These are phyloP conservation scores for Isurus oxyrinchus DNA, from an alignment of 2,113 vertebrate species.

Conservation along the genomic window DNA sequence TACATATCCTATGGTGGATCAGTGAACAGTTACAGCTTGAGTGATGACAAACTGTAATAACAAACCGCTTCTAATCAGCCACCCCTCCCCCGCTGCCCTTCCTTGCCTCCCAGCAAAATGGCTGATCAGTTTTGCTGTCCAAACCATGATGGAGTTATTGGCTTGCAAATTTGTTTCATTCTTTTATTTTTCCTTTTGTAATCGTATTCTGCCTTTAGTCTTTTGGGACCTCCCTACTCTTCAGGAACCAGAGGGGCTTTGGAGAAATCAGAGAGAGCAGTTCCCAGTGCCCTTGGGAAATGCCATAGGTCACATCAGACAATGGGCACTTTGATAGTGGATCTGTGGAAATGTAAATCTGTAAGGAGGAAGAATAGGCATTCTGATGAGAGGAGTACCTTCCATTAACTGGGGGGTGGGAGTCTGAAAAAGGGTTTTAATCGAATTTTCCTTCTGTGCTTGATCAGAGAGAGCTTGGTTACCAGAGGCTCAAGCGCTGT, in stretches of 20 bases:
- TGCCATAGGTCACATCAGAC: constrained; percentile 64
- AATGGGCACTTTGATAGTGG: constrained; percentile 66
- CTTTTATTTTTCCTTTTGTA: constrained; percentile 26
- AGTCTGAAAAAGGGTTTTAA: constrained; percentile 17
- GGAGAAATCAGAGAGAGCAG: constrained; percentile 52
- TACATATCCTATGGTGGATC: not conserved
- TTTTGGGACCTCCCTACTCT: constrained; percentile 47
- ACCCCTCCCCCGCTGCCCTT: not conserved
- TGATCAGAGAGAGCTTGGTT: constrained; percentile 16
- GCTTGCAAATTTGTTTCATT: constrained; percentile 36
- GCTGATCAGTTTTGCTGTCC: constrained; percentile 2
- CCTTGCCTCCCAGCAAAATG: constrained; percentile 24
- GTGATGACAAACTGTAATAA: constrained; percentile 9
- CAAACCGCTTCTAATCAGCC: not conserved
- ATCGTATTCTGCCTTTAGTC: constrained; percentile 48
- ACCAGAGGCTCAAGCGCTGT: not conserved
- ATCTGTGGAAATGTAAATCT: constrained; percentile 71
- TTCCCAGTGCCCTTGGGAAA: constrained; percentile 59
- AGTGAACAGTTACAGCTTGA: not conserved
- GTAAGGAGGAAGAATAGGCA: constrained; percentile 52
- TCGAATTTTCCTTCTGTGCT: constrained; percentile 14
- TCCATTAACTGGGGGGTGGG: constrained; percentile 25
- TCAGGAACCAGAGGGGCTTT: constrained; percentile 43
- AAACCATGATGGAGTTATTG: constrained; percentile 29
- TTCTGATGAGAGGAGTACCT: constrained; percentile 37